phyloP scores from a whole-genome alignment of 2,113 vertebrate species.

The Podilymbus podiceps region DNA sequence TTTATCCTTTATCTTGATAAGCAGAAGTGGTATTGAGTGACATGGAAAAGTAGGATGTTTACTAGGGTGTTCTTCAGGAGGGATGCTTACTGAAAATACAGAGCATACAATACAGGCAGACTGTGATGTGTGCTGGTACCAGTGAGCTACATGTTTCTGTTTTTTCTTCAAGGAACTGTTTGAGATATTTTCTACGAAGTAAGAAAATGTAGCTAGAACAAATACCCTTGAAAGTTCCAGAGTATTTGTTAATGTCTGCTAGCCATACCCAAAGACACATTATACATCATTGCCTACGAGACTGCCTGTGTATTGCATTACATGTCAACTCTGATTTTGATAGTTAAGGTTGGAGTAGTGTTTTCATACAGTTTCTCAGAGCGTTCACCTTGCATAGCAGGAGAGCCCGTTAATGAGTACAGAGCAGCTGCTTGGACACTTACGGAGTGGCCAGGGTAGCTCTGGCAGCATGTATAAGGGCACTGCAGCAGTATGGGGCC shows the following conservation, averaged over 20 bases:
- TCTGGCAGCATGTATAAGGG: not conserved
- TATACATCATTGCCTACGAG: not conserved
- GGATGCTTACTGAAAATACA: not conserved
- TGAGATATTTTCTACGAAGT: not conserved
- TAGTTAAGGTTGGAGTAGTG: not conserved
- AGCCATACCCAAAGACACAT: not conserved
- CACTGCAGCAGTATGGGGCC: not conserved
- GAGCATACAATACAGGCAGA: not conserved
- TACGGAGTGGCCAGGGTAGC: rapidly evolving
- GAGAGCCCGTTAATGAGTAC: not conserved
- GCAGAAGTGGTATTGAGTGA: not conserved
- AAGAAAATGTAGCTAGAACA: not conserved
- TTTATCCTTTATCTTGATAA: not conserved
- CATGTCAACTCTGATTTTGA: not conserved
- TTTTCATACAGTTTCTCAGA: not conserved
- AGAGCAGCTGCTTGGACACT: not conserved
- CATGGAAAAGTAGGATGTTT: not conserved
- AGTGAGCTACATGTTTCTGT: not conserved
- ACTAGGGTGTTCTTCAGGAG: not conserved
- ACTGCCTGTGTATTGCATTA: not conserved
- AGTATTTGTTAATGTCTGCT: not conserved
- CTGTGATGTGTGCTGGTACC: not conserved
- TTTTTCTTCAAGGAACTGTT: not conserved
- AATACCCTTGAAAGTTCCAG: not conserved
- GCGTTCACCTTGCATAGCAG: not conserved